Conservation (phyloP, 30 jellyfish, hydroid and myxozoan genomes). For the Aurelia sp. region DNA sequence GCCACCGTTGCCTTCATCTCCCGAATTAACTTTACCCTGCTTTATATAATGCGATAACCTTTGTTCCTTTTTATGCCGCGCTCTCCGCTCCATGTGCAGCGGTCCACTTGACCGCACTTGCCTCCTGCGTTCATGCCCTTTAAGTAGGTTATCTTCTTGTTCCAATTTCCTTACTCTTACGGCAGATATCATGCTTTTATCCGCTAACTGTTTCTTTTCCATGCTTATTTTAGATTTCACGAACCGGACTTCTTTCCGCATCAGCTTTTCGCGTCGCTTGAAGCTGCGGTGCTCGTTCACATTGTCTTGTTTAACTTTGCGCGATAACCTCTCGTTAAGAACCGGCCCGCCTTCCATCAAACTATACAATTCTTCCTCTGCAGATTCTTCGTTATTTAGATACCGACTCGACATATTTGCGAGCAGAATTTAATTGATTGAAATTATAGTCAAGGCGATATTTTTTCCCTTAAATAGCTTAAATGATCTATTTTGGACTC, state of each 20-base stretch:
- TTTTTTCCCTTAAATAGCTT: too few relatives aligned
- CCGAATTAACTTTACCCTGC: neutral
- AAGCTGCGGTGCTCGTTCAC: slow-evolving; percentile 53
- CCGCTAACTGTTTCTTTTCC: slow-evolving; percentile 65
- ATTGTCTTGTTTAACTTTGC: slow-evolving; percentile 65
- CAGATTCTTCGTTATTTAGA: too few relatives aligned
- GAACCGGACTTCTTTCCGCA: slow-evolving; percentile 59
- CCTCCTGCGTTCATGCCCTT: slow-evolving; percentile 45
- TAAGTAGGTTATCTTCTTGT: slow-evolving; percentile 53
- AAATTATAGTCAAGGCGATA: too few relatives aligned
- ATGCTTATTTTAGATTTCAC: slow-evolving; percentile 62
- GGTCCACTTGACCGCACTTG: slow-evolving; percentile 55
- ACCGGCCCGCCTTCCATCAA: slow-evolving; percentile 34
- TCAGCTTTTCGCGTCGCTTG: slow-evolving; percentile 50
- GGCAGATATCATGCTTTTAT: slow-evolving; percentile 55
- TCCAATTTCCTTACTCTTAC: slow-evolving; percentile 63
- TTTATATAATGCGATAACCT: slow-evolving; percentile 12
- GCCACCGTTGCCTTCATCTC: slow-evolving; percentile 35
- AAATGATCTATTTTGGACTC: too few relatives aligned
- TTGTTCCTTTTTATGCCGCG: slow-evolving; percentile 30
- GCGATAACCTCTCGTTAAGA: slow-evolving; percentile 54
- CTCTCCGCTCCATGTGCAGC: slow-evolving; percentile 59
- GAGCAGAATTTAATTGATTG: too few relatives aligned
- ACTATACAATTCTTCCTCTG: too few relatives aligned
- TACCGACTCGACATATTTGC: too few relatives aligned